Evolutionary conservation across 2,113 vertebrate genomes (phyloP).

Genomic region (Oryzias curvinotus): DNA sequence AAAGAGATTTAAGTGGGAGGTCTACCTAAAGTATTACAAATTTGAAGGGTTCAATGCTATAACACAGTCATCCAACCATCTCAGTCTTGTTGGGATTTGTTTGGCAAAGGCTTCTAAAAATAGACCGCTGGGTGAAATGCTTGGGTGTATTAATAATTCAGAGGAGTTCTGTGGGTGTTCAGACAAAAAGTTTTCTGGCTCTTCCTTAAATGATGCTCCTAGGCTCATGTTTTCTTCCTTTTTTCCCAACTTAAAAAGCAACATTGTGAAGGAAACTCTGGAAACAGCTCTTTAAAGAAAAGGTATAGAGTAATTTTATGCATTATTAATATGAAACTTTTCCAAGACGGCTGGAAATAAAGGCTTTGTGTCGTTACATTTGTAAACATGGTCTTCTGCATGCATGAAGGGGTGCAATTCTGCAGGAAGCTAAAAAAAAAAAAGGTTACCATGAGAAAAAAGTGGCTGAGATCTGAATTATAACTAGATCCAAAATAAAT

Average conservation of each 20-base stretch:
- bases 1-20: too few species aligned
- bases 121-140: constrained; percentile 62
- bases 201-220: neutral
- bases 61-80: neutral
- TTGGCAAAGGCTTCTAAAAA: constrained; percentile 68
- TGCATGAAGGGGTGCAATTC: neutral
- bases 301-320: too few species aligned
- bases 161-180: constrained; percentile 20
- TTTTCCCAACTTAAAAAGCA: neutral
- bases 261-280: neutral
- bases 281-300: neutral
- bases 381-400: neutral
- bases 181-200: constrained; percentile 26
- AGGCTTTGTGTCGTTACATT: neutral
- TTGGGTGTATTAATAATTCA: constrained; percentile 73
- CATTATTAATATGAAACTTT: too few species aligned
- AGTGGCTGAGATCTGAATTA: neutral
- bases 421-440: neutral
- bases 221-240: neutral
- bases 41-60: constrained; percentile 15
- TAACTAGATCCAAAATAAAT: neutral
- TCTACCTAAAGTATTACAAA: neutral
- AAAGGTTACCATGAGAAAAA: neutral
- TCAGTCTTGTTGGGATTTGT: constrained; percentile 44
- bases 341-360: neutral